Percentiles rank a stretch among this genome's conserved stretches.
These are phyloP conservation scores for Oreortyx pictus DNA, from an alignment of 2,797 vertebrate species.

Conservation along the genomic window DNA sequence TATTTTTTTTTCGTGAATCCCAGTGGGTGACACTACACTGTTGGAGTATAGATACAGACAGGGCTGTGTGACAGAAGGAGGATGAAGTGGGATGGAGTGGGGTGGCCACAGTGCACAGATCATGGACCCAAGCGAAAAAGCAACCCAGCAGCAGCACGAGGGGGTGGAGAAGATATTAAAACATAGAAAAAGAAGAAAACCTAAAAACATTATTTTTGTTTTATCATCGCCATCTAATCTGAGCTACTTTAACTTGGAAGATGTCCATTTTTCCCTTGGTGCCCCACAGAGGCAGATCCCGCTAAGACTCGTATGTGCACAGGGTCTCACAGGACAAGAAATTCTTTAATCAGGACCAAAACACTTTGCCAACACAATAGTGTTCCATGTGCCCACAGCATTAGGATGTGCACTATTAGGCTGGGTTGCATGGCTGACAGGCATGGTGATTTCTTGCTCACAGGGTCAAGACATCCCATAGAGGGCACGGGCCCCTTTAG, in stretches of 20 bases:
- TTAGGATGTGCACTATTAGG: background rate
- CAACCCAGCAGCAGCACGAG: constrained; percentile 15
- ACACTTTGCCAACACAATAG: accelerated
- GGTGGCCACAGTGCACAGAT: background rate
- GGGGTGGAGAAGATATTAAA: background rate
- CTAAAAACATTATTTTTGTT: background rate
- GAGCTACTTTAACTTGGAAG: background rate
- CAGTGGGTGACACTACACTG: background rate
- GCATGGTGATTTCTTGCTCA: background rate
- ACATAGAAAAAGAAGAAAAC: background rate
- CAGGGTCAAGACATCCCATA: background rate
- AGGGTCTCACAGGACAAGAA: background rate
- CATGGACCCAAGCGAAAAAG: constrained; percentile 4
- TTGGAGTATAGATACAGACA: background rate
- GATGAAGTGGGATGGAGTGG: background rate
- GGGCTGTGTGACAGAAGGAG: background rate
- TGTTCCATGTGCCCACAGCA: background rate
- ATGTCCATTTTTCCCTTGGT: background rate
- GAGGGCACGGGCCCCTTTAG: background rate
- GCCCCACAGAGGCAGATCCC: background rate
- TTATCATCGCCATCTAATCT: background rate
- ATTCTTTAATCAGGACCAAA: background rate
- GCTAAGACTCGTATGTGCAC: accelerated
- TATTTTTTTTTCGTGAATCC: background rate
- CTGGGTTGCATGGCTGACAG: background rate